Evolutionary conservation across 37 sponge, comb jelly and placozoan genomes (phyloP).

Genomic region (Cliona cf. orientalis): DNA sequence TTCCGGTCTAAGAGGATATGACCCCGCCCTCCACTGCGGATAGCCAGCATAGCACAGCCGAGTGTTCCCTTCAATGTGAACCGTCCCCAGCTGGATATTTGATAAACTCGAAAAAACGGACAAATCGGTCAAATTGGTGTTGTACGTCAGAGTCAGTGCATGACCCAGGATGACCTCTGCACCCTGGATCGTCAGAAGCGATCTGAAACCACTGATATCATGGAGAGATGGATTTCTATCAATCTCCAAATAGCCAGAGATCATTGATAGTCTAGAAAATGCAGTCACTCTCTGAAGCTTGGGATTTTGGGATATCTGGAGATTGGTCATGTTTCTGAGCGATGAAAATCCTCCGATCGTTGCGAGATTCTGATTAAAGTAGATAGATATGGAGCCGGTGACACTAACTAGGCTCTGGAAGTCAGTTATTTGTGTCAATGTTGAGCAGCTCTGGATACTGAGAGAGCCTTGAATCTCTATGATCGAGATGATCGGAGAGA

Average conservation of each 20-base stretch:
- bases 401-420: conserved; percentile 4
- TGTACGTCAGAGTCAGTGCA: conserved; percentile 54
- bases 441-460: conserved; percentile 51
- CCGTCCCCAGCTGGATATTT: conserved; percentile 51
- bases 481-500: conserved; percentile 7
- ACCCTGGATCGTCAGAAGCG: conserved; percentile 32
- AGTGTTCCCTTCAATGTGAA: conserved; percentile 79
- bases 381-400: conserved; percentile 34
- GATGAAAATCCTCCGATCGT: conserved; percentile 15
- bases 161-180: conserved; percentile 26
- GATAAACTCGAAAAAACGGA: conserved; percentile 8
- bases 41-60: conserved; percentile 81
- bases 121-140: conserved; percentile 33
- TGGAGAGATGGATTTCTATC: conserved; percentile 43
- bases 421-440: conserved; percentile 3
- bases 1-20: background rate
- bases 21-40: conserved; percentile 56
- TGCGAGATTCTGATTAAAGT: conserved; percentile 45
- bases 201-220: conserved; percentile 14
- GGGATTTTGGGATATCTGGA: conserved; percentile 44
- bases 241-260: conserved; percentile 46
- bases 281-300: conserved; percentile 13
- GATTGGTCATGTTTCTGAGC: conserved; percentile 18
- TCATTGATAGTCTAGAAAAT: conserved; percentile 10
- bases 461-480: conserved; percentile 36